Base-by-base conservation (phyloP, 2,113 vertebrate species). In the Acanthochromis polyacanthus region DNA sequence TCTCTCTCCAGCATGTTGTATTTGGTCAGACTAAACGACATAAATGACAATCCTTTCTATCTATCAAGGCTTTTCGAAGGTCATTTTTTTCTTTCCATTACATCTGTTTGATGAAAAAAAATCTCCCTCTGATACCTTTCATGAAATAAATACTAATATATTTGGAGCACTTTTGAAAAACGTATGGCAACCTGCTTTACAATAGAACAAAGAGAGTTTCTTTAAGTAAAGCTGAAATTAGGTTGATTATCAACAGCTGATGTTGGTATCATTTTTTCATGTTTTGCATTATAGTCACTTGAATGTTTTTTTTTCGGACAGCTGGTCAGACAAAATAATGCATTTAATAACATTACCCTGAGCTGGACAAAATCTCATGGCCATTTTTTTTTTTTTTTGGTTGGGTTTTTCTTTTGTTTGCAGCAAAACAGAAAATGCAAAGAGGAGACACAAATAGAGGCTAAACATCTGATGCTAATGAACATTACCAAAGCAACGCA, bases 41-140 rank as follows among this genome's bases (percentile, higher is more conserved):
- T 19, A 43, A 52, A 75, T 52, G 14, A 78, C 40, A 66, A 16
- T 64, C 36, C 36, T 71, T 22, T 25, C 63, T 20, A 63, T 81
- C 16, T 25, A n/a, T 57, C 17, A 40, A 32, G 2, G 51, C 7
- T 77, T 51, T 66, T 0, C 23, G 56, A 25, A 10, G 25, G n/a
- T 60, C 1, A 17, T 3, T 36, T 59, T 1, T 59, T 45, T 64
- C 36, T 32, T 20, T 51, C 0, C 2, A 8, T 43, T 4, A 52
- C 28, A 6, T 20, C 19, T 51, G 8, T 43, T 43, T 43, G 15
- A 43, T 12, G 6, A 36, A 36, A 36, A 8, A 36, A 43, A 43
- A 43, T 52, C 28, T 66, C 19, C 38, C 3, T 64, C 36, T 77
- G 25, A 36, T 56, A 40, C n/a, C 46, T 56, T 40, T 16, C 46